phyloP scores from a whole-genome alignment of 2,113 vertebrate species.

The Dasyornis broadbenti region DNA sequence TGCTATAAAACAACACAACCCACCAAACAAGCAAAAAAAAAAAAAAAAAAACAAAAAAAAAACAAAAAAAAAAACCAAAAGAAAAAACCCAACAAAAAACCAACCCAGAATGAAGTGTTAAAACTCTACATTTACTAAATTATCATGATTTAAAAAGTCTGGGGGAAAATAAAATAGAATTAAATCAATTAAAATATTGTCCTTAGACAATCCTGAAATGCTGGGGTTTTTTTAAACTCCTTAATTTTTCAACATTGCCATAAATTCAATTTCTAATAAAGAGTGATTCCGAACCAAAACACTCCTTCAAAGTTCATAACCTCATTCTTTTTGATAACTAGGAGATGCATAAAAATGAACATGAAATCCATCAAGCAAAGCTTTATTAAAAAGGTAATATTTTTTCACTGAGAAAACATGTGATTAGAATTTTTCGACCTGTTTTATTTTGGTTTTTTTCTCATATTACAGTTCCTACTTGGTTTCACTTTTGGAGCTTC shows the following conservation, averaged over 20 bases:
- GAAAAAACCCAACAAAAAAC: neutral
- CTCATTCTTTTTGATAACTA: neutral
- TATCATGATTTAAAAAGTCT: neutral
- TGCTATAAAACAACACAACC: neutral
- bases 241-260: neutral
- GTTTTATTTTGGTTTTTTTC: neutral
- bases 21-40: neutral
- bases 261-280: neutral
- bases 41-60: neutral
- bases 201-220: neutral
- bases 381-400: neutral
- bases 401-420: neutral
- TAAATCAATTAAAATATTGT: neutral
- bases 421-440: neutral
- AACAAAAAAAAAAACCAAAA: neutral
- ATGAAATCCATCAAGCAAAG: neutral
- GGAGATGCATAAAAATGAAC: neutral
- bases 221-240: neutral
- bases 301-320: neutral
- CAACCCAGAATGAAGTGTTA: neutral
- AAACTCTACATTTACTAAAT: neutral
- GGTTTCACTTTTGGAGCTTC: neutral
- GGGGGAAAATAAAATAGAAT: neutral
- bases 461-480: neutral
- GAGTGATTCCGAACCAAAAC: neutral